These are phyloP conservation scores for Tragulus kanchil DNA, from an alignment of 2,113 vertebrate genomes.

Conservation along the genomic window DNA sequence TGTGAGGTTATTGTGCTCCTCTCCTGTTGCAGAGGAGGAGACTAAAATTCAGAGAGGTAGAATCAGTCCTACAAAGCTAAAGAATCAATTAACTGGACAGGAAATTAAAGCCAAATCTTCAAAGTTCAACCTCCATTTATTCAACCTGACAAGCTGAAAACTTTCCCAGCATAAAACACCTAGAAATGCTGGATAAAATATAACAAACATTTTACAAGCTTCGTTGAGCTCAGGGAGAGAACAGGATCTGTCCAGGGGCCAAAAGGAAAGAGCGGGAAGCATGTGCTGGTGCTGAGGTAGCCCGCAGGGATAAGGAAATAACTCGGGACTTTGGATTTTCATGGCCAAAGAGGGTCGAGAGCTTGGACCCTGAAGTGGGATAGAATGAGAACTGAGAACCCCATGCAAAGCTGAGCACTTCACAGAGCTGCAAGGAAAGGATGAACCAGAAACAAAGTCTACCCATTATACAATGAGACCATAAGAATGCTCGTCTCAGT, in stretches of 20 bases:
- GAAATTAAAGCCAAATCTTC: background rate
- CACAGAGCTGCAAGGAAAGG: background rate
- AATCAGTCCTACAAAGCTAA: background rate
- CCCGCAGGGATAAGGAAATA: background rate
- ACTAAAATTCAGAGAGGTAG: background rate
- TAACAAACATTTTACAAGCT: constrained; percentile 45
- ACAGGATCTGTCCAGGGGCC: background rate
- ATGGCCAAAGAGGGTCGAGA: background rate
- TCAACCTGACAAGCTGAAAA: constrained; percentile 6
- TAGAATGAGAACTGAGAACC: background rate
- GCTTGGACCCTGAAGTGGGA: background rate
- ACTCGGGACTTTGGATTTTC: background rate
- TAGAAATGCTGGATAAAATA: constrained; percentile 6
- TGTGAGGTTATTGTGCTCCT: background rate
- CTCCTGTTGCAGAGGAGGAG: background rate
- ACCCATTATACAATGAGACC: background rate
- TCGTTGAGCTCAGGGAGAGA: background rate
- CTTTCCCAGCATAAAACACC: background rate
- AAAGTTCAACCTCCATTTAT: background rate
- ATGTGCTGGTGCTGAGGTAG: background rate
- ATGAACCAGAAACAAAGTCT: background rate
- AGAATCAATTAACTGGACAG: background rate
- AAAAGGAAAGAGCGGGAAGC: background rate
- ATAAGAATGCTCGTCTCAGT: background rate
- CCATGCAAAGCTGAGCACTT: background rate